Evolutionary conservation across 2,113 vertebrate genomes (phyloP).

Genomic region (Calypte anna): DNA sequence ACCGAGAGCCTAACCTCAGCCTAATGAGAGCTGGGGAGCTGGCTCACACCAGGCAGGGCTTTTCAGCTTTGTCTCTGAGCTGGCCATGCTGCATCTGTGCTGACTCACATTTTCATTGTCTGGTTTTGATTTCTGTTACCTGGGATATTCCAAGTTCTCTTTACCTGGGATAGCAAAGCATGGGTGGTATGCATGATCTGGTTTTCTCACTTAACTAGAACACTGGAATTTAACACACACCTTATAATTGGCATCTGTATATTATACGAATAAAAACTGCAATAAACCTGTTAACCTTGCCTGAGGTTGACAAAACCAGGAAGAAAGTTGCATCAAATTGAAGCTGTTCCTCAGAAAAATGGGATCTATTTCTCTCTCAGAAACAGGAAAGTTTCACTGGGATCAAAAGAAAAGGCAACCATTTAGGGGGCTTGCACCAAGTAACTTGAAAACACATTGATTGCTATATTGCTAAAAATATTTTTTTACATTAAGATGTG

Average conservation of each 20-base stretch:
- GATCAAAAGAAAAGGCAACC: neutral
- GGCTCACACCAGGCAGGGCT: neutral
- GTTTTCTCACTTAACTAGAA: neutral
- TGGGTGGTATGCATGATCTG: neutral
- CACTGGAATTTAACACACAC: neutral
- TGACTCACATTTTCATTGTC: neutral
- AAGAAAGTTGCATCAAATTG: slow-evolving; percentile 29
- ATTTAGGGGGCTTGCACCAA: neutral
- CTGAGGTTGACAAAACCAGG: slow-evolving; percentile 18
- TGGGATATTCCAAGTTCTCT: neutral
- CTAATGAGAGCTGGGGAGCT: neutral
- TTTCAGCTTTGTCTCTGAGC: neutral
- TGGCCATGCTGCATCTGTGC: neutral
- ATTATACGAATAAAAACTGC: slow-evolving; percentile 27
- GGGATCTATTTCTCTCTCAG: neutral
- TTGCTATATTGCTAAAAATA: neutral
- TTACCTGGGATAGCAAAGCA: neutral
- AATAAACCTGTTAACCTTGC: slow-evolving; percentile 52
- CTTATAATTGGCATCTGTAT: neutral
- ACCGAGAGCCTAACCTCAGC: neutral
- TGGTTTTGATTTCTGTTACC: neutral
- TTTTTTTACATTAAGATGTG: neutral
- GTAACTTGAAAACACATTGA: neutral
- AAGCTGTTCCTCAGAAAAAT: neutral
- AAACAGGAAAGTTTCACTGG: neutral